A percentile compares a stretch with the other conserved stretches of the same genome.
Evolutionary conservation across 2,888 invertebrate species (phyloP).

Genomic region (Dromius quadrimaculatus): DNA sequence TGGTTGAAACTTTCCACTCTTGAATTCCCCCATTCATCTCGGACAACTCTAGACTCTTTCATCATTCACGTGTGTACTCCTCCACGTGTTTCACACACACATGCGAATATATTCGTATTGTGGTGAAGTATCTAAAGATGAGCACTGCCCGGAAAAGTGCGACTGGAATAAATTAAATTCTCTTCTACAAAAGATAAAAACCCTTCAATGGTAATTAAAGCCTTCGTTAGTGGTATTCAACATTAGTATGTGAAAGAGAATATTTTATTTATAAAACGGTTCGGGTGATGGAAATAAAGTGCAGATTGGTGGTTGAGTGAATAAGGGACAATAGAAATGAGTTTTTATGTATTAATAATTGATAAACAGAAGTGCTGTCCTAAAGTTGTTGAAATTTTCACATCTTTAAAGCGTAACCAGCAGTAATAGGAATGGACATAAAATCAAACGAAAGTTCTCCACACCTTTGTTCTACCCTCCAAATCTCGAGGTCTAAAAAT

Average conservation of each 20-base stretch:
- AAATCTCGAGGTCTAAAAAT: too few relatives aligned
- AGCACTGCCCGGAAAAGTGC: neutral
- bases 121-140: neutral
- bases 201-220: slow-evolving; percentile 7
- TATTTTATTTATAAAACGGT: neutral
- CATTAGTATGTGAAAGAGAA: neutral
- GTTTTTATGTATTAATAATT: too few relatives aligned
- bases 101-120: neutral
- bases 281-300: neutral
- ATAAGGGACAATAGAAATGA: too few relatives aligned
- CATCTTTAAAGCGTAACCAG: too few relatives aligned
- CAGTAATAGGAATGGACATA: too few relatives aligned
- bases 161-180: slow-evolving; percentile 7
- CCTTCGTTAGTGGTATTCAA: slow-evolving; percentile 11
- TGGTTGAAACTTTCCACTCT: slow-evolving; percentile 45
- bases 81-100: slow-evolving; percentile 8
- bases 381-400: too few relatives aligned
- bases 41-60: slow-evolving; percentile 32
- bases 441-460: too few relatives aligned
- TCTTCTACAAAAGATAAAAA: neutral
- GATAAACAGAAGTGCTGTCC: too few relatives aligned
- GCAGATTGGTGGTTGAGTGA: too few relatives aligned
- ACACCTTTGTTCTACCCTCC: too few relatives aligned
- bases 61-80: slow-evolving; percentile 47
- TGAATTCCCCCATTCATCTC: slow-evolving; percentile 24